phyloP scores from a whole-genome alignment of 1,140 invertebrate species.

The Wiebesia pumilae region DNA sequence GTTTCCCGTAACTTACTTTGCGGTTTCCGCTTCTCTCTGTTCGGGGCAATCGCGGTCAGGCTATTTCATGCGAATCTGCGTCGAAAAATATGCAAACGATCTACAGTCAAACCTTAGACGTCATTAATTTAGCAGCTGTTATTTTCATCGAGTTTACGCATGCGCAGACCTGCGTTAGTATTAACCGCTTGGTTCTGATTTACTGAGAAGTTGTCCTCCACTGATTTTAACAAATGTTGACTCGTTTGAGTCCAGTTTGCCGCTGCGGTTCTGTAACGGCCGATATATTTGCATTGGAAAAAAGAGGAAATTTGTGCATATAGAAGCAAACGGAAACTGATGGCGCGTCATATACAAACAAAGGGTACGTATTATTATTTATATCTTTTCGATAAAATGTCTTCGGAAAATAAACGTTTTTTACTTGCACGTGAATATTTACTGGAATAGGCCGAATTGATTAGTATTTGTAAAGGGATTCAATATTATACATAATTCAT shows the following conservation, averaged over 20 bases:
- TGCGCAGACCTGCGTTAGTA: neutral
- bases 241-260: neutral
- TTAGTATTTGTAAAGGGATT: too few species aligned
- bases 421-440: too few species aligned
- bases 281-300: neutral
- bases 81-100: neutral
- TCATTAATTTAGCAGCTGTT: neutral
- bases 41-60: neutral
- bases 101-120: neutral
- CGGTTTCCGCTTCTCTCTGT: neutral
- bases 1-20: neutral
- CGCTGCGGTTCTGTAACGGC: neutral
- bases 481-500: too few species aligned
- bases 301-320: neutral
- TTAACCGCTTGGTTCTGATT: neutral
- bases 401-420: too few species aligned
- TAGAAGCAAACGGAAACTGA: neutral
- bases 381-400: too few species aligned
- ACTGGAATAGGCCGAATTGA: too few species aligned
- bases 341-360: too few species aligned
- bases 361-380: too few species aligned
- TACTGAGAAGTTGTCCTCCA: neutral
- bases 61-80: neutral
- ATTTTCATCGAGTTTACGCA: neutral
- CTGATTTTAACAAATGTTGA: neutral